phyloP scores from a whole-genome alignment of 2,113 vertebrate genomes.

The Gasterosteus aculeatus region DNA sequence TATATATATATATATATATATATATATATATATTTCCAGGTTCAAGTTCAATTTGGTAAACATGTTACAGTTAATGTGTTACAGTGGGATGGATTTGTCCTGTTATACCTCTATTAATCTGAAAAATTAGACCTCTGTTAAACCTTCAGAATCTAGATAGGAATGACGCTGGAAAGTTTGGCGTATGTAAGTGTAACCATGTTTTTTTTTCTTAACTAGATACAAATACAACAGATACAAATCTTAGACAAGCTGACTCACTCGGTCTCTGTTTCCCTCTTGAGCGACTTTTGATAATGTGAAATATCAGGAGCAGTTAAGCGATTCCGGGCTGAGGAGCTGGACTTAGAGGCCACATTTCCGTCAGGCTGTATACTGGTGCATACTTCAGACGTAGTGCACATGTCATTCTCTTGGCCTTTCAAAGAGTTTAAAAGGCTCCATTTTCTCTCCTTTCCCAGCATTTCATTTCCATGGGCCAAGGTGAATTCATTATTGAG shows the following conservation, averaged over 20 bases:
- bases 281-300: slow-evolving; percentile 19
- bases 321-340: slow-evolving; percentile 30
- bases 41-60: background rate
- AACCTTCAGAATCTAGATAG: background rate
- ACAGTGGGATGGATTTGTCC: background rate
- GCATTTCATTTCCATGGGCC: slow-evolving; percentile 44
- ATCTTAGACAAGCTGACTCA: background rate
- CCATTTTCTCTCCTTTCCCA: slow-evolving; percentile 39
- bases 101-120: background rate
- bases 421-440: slow-evolving; percentile 54
- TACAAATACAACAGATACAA: background rate
- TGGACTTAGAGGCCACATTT: slow-evolving; percentile 34
- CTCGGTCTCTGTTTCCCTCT: background rate
- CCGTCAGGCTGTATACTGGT: slow-evolving; percentile 23
- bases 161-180: background rate
- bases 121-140: background rate
- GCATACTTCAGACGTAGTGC: slow-evolving; percentile 8
- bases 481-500: slow-evolving; percentile 65
- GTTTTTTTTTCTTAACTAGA: background rate
- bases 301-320: slow-evolving; percentile 58
- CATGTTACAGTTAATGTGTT: no score
- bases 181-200: background rate
- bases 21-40: no score
- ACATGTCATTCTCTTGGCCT: slow-evolving; percentile 27
- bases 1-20: no score